A percentile compares a stretch with the other conserved stretches of the same genome.
Evolutionary conservation across 1,140 invertebrate species (phyloP).

Genomic region (Battus philenor): DNA sequence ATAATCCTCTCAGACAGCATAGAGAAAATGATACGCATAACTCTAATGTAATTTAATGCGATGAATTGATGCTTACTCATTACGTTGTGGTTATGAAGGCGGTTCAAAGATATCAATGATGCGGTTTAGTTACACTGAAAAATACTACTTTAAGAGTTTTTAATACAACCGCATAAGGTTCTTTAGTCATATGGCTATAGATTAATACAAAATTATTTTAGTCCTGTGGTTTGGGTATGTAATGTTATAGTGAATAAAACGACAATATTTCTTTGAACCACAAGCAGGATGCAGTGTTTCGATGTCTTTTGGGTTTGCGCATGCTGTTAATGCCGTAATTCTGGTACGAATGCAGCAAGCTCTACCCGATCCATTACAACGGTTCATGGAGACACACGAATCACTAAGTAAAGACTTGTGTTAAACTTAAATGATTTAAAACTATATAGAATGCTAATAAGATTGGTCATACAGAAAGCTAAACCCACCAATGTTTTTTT

Average conservation of each 20-base stretch:
- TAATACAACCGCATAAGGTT: too few species aligned
- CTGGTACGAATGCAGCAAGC: slow-evolving; percentile 31
- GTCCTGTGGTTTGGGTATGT: too few species aligned
- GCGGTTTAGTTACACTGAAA: neutral
- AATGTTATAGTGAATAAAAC: too few species aligned
- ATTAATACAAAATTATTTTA: too few species aligned
- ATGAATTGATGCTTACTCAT: slow-evolving; percentile 9
- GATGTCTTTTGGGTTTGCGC: slow-evolving; percentile 44
- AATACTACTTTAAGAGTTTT: too few species aligned
- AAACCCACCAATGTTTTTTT: too few species aligned
- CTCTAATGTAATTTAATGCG: slow-evolving; percentile 7
- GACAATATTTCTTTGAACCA: too few species aligned
- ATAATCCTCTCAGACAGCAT: neutral
- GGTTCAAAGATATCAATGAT: slow-evolving; percentile 2
- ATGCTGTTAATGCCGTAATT: slow-evolving; percentile 48
- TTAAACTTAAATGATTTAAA: slow-evolving; percentile 1
- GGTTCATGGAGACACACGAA: slow-evolving; percentile 18
- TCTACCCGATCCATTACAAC: slow-evolving; percentile 40
- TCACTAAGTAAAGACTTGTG: slow-evolving; percentile 2
- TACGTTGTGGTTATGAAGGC: slow-evolving; percentile 11
- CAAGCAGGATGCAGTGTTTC: neutral
- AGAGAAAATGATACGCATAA: slow-evolving; percentile 8
- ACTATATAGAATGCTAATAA: too few species aligned
- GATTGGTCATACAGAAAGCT: too few species aligned
- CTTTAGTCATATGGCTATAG: too few species aligned